Conservation (phyloP, 2,888 invertebrate genomes). For the Uloborus plumipes region DNA sequence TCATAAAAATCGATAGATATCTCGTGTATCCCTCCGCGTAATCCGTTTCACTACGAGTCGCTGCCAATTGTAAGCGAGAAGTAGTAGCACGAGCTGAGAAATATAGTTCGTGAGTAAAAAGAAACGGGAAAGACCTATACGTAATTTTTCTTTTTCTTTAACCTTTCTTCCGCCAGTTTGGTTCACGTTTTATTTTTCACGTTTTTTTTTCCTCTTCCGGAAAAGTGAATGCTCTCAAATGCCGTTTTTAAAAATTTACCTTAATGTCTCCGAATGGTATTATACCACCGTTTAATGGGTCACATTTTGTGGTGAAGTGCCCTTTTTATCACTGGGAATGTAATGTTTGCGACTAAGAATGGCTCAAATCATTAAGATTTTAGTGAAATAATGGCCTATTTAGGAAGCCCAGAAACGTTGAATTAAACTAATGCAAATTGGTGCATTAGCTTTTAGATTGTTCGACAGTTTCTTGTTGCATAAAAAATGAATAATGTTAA, state of each 20-base stretch:
- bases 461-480: too few relatives aligned
- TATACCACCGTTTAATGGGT: conserved; percentile 32
- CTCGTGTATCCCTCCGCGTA: conserved; percentile 43
- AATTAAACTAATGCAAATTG: too few relatives aligned
- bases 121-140: conserved; percentile 16
- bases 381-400: conserved; percentile 26
- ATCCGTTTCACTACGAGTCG: conserved; percentile 1
- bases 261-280: conserved; percentile 37
- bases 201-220: neutral
- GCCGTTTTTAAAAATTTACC: neutral
- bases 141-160: conserved; percentile 6
- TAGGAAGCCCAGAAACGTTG: too few relatives aligned
- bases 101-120: conserved; percentile 24
- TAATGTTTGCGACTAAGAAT: conserved; percentile 31
- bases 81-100: conserved; percentile 12
- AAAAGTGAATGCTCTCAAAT: conserved; percentile 9
- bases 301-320: conserved; percentile 33
- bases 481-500: too few relatives aligned
- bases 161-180: conserved; percentile 7
- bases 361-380: conserved; percentile 55
- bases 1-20: conserved; percentile 43
- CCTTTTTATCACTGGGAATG: conserved; percentile 37
- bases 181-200: neutral
- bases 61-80: neutral
- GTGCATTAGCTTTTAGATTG: too few relatives aligned